Base-by-base conservation (phyloP, 1,140 invertebrate genomes). In the Chelonus insularis region DNA sequence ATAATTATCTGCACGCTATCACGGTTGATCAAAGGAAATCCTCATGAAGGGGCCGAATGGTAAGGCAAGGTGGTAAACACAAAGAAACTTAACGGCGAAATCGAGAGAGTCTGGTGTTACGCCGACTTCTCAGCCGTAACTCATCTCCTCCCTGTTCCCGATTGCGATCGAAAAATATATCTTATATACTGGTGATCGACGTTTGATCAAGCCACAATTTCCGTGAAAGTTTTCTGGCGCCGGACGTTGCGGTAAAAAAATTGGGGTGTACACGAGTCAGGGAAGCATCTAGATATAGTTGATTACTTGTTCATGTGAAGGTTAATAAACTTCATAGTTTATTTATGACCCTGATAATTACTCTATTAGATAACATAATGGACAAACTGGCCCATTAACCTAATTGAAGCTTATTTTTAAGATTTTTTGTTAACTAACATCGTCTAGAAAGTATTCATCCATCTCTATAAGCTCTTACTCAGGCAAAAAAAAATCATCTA, bases 1-100 rank as follows among this genome's bases (percentile, higher is more conserved):
- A 58, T 58, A 41, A 58, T 58, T 58, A 58, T 58, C 56, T 45
- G 56, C 56, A 58, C 56, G 56, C 56, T 21, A 58, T 48, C 32
- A 23, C 32, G 56, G 14, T n/a, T 2, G 32, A 48, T 47, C 43
- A 58, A 34, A 58, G 29, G 56, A 43, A 58, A 56, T 56, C 34
- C 36, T 11, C 8, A 39, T 39, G 25, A 36, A 34, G 50, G 50
- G 50, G n/a, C 36, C 9, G 12, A 14, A 20, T 34, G 8, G 36
- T 50, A 43, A 16, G 32, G 45, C 21, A 23, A 23, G 41, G 45
- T 36, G 12, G 29, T 16, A 47, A 58, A 58, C 12, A 50, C 25
- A 50, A 58, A 58, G 45, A 58, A 21, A 58, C 0, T 16, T 9
- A 34, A 34, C 50, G 16, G 12, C 14, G 45, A 48, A 48, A 48